Percentiles rank a stretch among this genome's conserved stretches.
Evolutionary conservation across 2,888 invertebrate genomes (phyloP).

Genomic region (Anthophora plumipes): DNA sequence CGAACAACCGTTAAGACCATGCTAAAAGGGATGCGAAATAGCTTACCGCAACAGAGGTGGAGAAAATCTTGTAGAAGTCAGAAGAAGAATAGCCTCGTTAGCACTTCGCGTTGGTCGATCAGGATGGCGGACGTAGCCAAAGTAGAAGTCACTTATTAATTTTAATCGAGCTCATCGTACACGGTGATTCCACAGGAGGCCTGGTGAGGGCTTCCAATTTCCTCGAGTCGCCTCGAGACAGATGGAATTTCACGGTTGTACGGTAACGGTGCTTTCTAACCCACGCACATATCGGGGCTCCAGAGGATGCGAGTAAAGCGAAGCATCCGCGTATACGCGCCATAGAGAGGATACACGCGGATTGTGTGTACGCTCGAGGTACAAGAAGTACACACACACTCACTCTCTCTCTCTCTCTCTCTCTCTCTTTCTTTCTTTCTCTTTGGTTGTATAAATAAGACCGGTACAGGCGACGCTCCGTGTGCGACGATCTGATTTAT

Average conservation of each 20-base stretch:
- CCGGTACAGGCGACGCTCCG: slow-evolving; percentile 30
- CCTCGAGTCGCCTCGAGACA: slow-evolving; percentile 27
- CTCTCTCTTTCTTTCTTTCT: not conserved
- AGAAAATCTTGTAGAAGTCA: slow-evolving; percentile 14
- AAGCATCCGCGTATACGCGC: slow-evolving; percentile 44
- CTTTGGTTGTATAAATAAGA: slow-evolving; percentile 41
- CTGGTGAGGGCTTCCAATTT: slow-evolving; percentile 64
- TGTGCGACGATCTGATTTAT: slow-evolving; percentile 65
- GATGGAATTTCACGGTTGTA: slow-evolving; percentile 64
- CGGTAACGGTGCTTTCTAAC: slow-evolving; percentile 65
- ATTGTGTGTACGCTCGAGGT: not conserved
- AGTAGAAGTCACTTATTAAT: slow-evolving; percentile 64
- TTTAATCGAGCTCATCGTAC: slow-evolving; percentile 60
- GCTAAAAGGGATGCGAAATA: slow-evolving; percentile 1
- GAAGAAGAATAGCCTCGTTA: slow-evolving; percentile 70
- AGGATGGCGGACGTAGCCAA: slow-evolving; percentile 37
- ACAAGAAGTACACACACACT: not conserved
- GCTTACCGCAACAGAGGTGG: not conserved
- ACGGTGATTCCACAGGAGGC: not conserved
- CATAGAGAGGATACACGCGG: not conserved
- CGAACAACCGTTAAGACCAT: slow-evolving; percentile 20
- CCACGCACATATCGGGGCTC: slow-evolving; percentile 56
- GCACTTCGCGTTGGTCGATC: slow-evolving; percentile 58
- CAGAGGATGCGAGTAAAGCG: slow-evolving; percentile 33
- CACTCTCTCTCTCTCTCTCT: not conserved